Evolutionary conservation across 2,888 invertebrate species (phyloP).

Genomic region (Morpho deidamia): DNA sequence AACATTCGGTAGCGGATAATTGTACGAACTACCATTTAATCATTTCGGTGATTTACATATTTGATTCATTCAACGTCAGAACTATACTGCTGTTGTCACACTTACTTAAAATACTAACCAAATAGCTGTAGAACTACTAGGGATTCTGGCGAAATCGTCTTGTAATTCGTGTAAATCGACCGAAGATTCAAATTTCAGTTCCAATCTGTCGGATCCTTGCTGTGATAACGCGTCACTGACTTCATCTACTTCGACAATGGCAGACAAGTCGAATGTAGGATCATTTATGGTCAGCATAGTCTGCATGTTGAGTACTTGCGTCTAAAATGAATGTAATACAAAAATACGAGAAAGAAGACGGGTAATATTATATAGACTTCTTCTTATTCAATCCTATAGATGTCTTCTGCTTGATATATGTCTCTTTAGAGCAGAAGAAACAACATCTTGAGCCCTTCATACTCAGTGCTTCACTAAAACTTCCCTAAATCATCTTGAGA

Average conservation of each 20-base stretch:
- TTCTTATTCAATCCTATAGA: too few relatives aligned
- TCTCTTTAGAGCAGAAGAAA: background rate
- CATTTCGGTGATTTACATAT: too few relatives aligned
- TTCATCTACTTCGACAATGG: conserved; percentile 70
- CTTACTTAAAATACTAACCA: conserved; percentile 40
- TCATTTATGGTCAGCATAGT: conserved; percentile 64
- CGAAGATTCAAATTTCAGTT: conserved; percentile 59
- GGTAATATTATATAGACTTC: too few relatives aligned
- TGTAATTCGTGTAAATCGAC: conserved; percentile 52
- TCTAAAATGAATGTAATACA: conserved; percentile 36
- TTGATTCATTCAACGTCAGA: too few relatives aligned
- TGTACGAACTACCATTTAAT: too few relatives aligned
- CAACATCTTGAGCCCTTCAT: too few relatives aligned
- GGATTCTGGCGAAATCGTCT: conserved; percentile 50
- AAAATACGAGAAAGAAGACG: too few relatives aligned
- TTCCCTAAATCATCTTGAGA: too few relatives aligned
- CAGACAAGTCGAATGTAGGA: conserved; percentile 68
- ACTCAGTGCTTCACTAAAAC: background rate
- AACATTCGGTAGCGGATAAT: too few relatives aligned
- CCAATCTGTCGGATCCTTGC: conserved; percentile 55
- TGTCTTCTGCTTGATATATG: too few relatives aligned
- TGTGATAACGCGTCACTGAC: conserved; percentile 52
- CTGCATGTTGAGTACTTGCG: conserved; percentile 69
- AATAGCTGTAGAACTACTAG: conserved; percentile 54
- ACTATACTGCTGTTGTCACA: too few relatives aligned